Evolutionary conservation across 2,888 invertebrate species (phyloP), one percentile per base, ranked within the genome.

Genomic region (Amiota communis): DNA sequence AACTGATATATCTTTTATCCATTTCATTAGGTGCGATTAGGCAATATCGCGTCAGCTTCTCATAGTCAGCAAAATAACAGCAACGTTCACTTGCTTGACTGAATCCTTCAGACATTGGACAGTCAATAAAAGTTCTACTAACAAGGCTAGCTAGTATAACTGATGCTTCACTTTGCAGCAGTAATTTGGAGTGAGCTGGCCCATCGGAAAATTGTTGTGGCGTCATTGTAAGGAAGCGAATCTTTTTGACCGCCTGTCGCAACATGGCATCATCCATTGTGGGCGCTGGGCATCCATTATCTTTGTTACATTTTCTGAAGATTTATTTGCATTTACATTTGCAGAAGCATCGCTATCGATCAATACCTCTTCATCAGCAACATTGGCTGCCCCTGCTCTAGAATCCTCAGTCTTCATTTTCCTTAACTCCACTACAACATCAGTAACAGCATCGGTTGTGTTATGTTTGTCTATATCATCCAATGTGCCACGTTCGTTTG

Each of bases 171-270:
- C 94, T 92, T 88, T 95, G 93, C 0, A 93, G 92, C 36, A 96
- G 91, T 10, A 96, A 90, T n/a, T 91, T 90, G 13, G 95, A 95
- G 69, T 93, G 92, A 0, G 95, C 95, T 0, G 96, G 95, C 0
- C 95, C 95, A 82, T 95, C 94, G 0, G 96, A 95, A 88, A 96
- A 96, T 90, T 96, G 94, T 87, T 95, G 93, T 0, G 96, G 94
- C 0, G 93, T 93, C 79, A 96, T 90, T 0, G 95, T 95, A 13
- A 96, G 91, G 89, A 96, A 96, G 36, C 96, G 92, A 75, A 96
- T 93, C 89, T 95, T 95, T 85, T 93, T 93, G 1, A 96, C 91
- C 0, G 94, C 94, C 80, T 93, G 92, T 2, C 94, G 91, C 73
- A 94, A 90, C 17, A 92, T 81, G 8, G 83, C 82, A 0, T 86